Conservation (phyloP, 2,888 invertebrate genomes). For the Spodoptera picta region DNA sequence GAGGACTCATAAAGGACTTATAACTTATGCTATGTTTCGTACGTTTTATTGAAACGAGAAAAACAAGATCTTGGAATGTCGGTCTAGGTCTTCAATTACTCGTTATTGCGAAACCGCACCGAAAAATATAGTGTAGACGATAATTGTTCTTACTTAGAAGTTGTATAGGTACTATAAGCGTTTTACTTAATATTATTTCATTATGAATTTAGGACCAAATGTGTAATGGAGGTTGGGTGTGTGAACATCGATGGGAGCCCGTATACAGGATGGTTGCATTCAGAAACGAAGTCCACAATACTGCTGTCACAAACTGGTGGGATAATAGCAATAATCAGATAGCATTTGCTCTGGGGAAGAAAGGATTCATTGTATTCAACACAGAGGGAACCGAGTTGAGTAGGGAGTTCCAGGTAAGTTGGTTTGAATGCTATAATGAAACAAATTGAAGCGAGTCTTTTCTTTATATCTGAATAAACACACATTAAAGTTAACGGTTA, state of each 20-base stretch:
- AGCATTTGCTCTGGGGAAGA: constrained; percentile 91
- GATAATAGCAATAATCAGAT: constrained; percentile 82
- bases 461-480: neutral
- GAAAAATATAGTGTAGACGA: no score
- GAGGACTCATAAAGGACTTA: no score
- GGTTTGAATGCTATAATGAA: neutral
- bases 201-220: constrained; percentile 77
- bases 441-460: neutral
- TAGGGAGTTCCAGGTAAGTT: constrained; percentile 3
- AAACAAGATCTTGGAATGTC: no score
- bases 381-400: constrained; percentile 77
- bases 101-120: no score
- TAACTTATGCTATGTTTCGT: no score
- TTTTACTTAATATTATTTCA: no score
- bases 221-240: constrained; percentile 14
- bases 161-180: no score
- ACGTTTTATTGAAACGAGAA: no score
- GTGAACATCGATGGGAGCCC: constrained; percentile 95
- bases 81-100: no score
- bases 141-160: no score
- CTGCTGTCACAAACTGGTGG: constrained; percentile 91
- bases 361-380: constrained; percentile 93
- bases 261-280: constrained; percentile 94
- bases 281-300: constrained; percentile 90
- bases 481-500: no score